Percentiles rank a stretch among this genome's conserved stretches.
These are phyloP conservation scores for Norana najaformis DNA, from an alignment of 2,888 invertebrate genomes.

Conservation along the genomic window DNA sequence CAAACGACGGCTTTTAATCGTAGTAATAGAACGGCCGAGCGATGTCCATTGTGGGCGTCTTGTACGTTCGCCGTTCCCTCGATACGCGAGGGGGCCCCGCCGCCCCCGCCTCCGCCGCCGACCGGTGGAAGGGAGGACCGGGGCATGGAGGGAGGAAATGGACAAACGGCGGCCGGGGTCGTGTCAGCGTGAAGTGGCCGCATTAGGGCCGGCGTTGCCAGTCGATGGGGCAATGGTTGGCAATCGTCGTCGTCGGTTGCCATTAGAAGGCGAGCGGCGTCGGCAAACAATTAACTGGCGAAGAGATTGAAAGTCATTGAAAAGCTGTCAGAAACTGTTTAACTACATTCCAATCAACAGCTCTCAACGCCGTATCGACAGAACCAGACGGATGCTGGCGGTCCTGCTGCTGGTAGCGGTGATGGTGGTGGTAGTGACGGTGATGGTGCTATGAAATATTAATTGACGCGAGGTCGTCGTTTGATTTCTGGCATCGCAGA, in stretches of 20 bases:
- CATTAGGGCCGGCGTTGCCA: neutral
- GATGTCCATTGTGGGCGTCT: conserved; percentile 6
- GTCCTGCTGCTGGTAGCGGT: neutral
- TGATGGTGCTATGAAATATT: neutral
- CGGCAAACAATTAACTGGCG: conserved; percentile 24
- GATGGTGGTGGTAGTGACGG: neutral
- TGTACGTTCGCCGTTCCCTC: neutral
- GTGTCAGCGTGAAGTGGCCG: conserved; percentile 22
- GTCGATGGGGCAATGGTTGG: neutral
- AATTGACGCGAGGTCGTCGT: neutral
- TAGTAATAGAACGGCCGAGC: conserved; percentile 2
- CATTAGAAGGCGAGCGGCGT: neutral
- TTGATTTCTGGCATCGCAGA: conserved; percentile 13
- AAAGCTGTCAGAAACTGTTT: conserved; percentile 25
- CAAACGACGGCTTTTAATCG: neutral
- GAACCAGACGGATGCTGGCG: neutral
- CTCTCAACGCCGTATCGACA: conserved; percentile 7
- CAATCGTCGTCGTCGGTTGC: neutral
- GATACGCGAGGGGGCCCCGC: too few species aligned
- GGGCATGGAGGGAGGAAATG: neutral
- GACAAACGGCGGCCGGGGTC: neutral
- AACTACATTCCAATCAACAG: conserved; percentile 6
- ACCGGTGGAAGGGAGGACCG: neutral
- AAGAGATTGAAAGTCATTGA: conserved; percentile 23
- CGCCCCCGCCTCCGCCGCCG: neutral